A percentile compares a stretch with the other conserved stretches of the same genome.
phyloP scores from a whole-genome alignment of 2,888 invertebrate species.

The Ditylenchus weischeri region DNA sequence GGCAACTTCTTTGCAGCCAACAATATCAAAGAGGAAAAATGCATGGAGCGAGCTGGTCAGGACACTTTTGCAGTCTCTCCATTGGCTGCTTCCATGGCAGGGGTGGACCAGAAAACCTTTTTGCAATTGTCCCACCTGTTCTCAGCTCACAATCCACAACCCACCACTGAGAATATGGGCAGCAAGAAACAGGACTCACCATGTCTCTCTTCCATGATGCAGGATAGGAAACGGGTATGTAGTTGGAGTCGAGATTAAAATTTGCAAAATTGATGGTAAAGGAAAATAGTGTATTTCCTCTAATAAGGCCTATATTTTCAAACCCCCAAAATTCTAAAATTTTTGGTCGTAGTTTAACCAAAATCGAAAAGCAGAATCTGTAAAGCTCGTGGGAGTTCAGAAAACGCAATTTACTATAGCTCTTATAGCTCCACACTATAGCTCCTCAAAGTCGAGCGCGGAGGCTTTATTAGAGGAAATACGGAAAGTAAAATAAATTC shows the following conservation, averaged over 20 bases:
- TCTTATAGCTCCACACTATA: no score
- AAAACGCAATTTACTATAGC: no score
- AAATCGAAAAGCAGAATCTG: no score
- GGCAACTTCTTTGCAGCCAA: slow-evolving; percentile 1
- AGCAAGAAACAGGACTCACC: not conserved
- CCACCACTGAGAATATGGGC: slow-evolving; percentile 1
- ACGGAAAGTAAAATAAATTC: no score
- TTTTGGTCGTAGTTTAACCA: no score
- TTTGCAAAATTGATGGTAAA: no score
- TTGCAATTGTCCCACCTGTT: slow-evolving; percentile 17
- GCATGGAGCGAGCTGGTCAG: not conserved
- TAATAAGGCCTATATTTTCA: no score
- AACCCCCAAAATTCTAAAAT: no score
- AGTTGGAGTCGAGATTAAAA: not conserved
- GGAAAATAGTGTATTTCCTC: no score
- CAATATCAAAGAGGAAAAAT: not conserved
- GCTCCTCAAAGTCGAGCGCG: no score
- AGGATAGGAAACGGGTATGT: slow-evolving; percentile 3
- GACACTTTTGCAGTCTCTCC: slow-evolving; percentile 1
- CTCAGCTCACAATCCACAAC: not conserved
- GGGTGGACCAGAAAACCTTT: slow-evolving; percentile 10
- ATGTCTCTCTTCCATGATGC: not conserved
- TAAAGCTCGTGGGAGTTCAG: no score
- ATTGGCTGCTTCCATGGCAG: not conserved
- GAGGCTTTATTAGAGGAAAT: no score